phyloP scores from a whole-genome alignment of 2,797 vertebrate species.

The Pseudomugil tenellus region DNA sequence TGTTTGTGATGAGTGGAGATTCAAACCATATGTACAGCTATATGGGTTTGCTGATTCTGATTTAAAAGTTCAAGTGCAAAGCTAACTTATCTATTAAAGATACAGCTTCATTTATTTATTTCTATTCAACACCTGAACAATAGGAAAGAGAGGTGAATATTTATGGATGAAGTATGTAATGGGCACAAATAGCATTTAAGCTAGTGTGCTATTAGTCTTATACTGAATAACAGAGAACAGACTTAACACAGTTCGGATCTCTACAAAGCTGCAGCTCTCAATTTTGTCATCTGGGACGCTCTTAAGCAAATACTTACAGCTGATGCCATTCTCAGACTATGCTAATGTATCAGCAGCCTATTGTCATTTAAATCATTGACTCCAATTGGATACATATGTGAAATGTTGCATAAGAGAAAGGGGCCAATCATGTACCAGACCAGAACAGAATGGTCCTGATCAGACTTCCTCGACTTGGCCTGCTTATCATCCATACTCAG shows the following conservation, averaged over 20 bases:
- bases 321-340: background rate
- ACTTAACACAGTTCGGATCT: too few species aligned
- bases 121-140: too few species aligned
- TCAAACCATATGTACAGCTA: background rate
- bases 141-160: too few species aligned
- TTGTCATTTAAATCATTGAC: background rate
- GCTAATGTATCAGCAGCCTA: background rate
- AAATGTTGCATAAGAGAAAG: slow-evolving; percentile 22
- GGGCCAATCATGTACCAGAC: slow-evolving; percentile 6
- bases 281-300: too few species aligned
- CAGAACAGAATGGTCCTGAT: slow-evolving; percentile 21
- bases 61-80: background rate
- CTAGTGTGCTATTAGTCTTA: too few species aligned
- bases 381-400: slow-evolving; percentile 14
- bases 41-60: background rate
- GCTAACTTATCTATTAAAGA: background rate
- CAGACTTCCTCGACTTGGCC: slow-evolving; percentile 23
- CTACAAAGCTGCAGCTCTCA: too few species aligned
- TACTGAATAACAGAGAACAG: too few species aligned
- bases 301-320: too few species aligned
- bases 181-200: too few species aligned
- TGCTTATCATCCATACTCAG: slow-evolving; percentile 30
- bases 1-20: background rate
- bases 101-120: too few species aligned
- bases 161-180: too few species aligned